phyloP scores from a whole-genome alignment of 2,113 vertebrate species.

The Cervus canadensis region DNA sequence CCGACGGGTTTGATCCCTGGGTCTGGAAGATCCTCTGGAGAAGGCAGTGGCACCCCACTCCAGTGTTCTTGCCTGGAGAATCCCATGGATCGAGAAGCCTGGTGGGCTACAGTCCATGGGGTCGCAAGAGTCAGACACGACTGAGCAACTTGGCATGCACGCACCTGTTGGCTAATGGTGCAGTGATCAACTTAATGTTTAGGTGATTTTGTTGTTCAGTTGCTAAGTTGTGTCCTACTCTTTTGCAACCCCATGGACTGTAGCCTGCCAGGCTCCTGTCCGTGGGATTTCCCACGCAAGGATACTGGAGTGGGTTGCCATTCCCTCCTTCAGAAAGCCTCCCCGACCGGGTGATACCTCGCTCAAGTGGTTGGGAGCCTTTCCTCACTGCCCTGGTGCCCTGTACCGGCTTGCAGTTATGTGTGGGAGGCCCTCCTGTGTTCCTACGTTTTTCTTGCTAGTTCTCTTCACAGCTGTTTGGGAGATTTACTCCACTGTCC shows the following conservation, averaged over 20 bases:
- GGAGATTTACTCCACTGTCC: not conserved
- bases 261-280: not conserved
- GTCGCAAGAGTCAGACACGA: not conserved
- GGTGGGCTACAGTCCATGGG: not conserved
- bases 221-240: not conserved
- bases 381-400: too few species aligned
- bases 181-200: not conserved
- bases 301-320: not conserved
- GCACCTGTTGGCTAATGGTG: not conserved
- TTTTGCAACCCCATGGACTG: not conserved
- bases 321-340: not conserved
- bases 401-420: too few species aligned
- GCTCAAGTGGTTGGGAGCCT: not conserved
- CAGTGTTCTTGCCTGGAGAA: not conserved
- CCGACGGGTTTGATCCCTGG: not conserved
- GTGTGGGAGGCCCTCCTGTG: not conserved
- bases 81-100: not conserved
- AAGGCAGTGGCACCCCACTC: not conserved
- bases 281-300: not conserved
- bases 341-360: not conserved
- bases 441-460: not conserved
- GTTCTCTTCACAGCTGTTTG: not conserved
- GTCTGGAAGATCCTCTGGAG: not conserved
- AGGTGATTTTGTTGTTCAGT: not conserved
- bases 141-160: fast-evolving